Evolutionary conservation across 1,140 invertebrate genomes (phyloP), one percentile per base, ranked within the genome.

Genomic region (Lordiphosa collinella): DNA sequence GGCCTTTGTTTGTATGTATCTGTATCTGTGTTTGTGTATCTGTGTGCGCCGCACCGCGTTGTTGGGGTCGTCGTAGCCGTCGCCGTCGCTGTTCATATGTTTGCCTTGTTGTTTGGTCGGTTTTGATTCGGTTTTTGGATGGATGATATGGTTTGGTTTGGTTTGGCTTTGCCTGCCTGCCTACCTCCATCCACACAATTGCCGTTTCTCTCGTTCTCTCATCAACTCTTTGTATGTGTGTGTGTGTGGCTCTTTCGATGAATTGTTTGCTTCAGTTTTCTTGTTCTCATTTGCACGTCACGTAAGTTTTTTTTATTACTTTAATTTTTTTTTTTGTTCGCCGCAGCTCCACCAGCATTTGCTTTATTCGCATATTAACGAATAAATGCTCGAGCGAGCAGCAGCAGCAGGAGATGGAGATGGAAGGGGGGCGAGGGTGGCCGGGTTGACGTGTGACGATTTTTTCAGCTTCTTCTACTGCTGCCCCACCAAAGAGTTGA

Each of bases 41-140:
- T 55, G 22, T 46, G 36, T 44, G 25, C 7, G 25, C 25, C 25
- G 25, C 25, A 29, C 25, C 25, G 25, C 25, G 25, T 29, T 29
- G 25, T 29, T 29, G 65, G 51, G 62, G 76, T 60, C 67, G 78
- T 71, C 68, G 69, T 67, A 60, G 78, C 70, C 73, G 78, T 70
- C 68, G 78, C 69, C 78, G 78, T 38, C 12, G 41, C 41, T 44
- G 41, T 84, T 79, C 78, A 84, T 70, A 73, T 63, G 63, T 82
- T 69, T 68, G 56, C 47, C 63, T 64, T 67, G 25, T 84, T 84
- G 78, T 84, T 84, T 84, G 79, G 78, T 84, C 78, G 78, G 78
- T 78, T 84, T 84, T 84, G 73, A 84, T 84, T 82, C 78, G 79
- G 79, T 78, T 84, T 85, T 67, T 67, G 63, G 79, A 85, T 79